phyloP scores from a whole-genome alignment of 2,888 invertebrate genomes.

The Caenorhabditis sinica region DNA sequence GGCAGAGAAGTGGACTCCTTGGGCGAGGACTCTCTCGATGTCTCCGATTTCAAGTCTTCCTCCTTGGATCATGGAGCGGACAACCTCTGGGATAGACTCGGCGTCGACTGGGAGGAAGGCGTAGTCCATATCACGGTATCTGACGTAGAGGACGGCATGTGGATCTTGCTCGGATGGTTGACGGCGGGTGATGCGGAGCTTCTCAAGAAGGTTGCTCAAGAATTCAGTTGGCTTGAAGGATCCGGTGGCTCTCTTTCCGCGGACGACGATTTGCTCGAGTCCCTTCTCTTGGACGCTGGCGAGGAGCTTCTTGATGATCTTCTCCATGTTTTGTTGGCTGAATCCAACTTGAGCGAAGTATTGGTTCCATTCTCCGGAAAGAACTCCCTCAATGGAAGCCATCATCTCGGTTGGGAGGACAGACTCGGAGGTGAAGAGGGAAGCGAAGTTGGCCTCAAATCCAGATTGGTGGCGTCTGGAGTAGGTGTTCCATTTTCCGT shows the following conservation, averaged over 20 bases:
- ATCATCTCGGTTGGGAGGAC: conserved; percentile 75
- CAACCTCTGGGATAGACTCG: conserved; percentile 84
- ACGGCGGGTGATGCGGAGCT: conserved; percentile 69
- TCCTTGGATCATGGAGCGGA: conserved; percentile 70
- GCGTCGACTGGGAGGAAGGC: conserved; percentile 79
- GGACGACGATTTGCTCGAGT: conserved; percentile 71
- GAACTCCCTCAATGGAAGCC: conserved; percentile 73
- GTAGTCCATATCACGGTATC: conserved; percentile 79
- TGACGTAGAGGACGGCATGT: conserved; percentile 72
- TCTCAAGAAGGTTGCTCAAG: conserved; percentile 65
- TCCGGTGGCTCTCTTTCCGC: conserved; percentile 70
- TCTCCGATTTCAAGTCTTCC: conserved; percentile 69
- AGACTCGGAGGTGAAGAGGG: conserved; percentile 77
- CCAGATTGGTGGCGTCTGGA: conserved; percentile 67
- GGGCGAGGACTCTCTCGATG: conserved; percentile 69
- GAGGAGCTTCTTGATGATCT: conserved; percentile 66
- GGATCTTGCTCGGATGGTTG: conserved; percentile 61
- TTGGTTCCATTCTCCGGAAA: conserved; percentile 76
- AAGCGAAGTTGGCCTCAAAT: conserved; percentile 69
- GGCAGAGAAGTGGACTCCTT: conserved; percentile 66
- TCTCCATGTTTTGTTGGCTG: conserved; percentile 72
- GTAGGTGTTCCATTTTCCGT: conserved; percentile 72
- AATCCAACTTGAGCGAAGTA: conserved; percentile 72
- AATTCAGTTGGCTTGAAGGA: conserved; percentile 70
- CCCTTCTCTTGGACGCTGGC: conserved; percentile 66